Percentiles rank a stretch among this genome's conserved stretches.
Conservation (phyloP, 2,888 invertebrate species). For the Athalia circularis region DNA sequence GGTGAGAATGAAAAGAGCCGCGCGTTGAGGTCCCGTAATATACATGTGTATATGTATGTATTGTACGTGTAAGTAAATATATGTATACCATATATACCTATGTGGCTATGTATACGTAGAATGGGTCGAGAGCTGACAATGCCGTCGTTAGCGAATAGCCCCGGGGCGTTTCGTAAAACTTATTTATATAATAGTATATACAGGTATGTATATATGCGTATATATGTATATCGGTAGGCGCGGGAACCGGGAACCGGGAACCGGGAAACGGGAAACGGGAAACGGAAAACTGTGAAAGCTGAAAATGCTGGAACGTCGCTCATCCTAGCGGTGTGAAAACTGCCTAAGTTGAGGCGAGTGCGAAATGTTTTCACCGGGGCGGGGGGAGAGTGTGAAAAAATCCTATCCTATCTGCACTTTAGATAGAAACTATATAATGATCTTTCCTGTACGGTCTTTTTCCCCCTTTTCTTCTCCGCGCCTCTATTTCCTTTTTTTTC, state of each 20-base stretch:
- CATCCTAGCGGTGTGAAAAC: too few species aligned
- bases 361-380: too few species aligned
- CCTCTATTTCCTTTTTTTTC: background rate
- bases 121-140: constrained; percentile 70
- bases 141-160: constrained; percentile 72
- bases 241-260: background rate
- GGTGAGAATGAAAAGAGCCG: too few species aligned
- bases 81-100: background rate
- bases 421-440: background rate
- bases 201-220: background rate
- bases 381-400: too few species aligned
- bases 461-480: background rate
- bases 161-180: constrained; percentile 59
- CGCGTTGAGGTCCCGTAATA: too few species aligned
- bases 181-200: constrained; percentile 38
- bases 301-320: constrained; percentile 21
- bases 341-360: too few species aligned
- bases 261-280: background rate
- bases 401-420: background rate
- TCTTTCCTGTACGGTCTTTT: background rate
- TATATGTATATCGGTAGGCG: background rate
- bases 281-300: background rate
- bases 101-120: constrained; percentile 61
- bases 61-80: background rate
- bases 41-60: too few species aligned